Base-by-base conservation (phyloP, 2,113 vertebrate species). In the Calcarius ornatus region DNA sequence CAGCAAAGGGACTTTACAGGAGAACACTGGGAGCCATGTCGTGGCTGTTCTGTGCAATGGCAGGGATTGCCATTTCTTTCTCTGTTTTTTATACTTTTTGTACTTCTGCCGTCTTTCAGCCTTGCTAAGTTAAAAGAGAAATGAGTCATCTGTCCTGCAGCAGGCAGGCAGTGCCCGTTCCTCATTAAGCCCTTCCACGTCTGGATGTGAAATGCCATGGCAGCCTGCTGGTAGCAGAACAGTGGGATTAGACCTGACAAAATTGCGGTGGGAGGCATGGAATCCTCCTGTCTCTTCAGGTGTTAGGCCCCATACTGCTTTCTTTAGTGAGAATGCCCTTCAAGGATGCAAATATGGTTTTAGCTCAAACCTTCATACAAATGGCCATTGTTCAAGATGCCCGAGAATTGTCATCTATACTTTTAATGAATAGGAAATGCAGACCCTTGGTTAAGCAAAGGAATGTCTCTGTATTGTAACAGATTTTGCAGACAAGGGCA, bases 291-390 rank as follows among this genome's bases (percentile, higher is more conserved):
- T 94, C 96, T 94, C 94, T 91, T 87, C 87, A 93, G 95, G 92
- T 81, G 93, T n/a, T 81, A 95, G 95, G 73, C 94, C 95, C 93
- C 96, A 95, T 95, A 83, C 93, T 0, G 94, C 76, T 96, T 50
- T 35, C 5, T 90, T 92, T 88, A 45, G 66, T 33, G 16, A 76
- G 54, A 78, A 94, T 95, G 93, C 88, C 95, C 96, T 97, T 97
- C 95, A 95, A 94, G 96, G 93, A 97, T 95, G 96, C 95, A 97
- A 97, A 96, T 97, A 71, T 0, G 2, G 20, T 50, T 81, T 86
- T 40, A 91, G 54, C 79, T 79, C 12, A 38, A 83, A 76, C 57
- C 47, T 95, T 65, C 57, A 5, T 64, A 88, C 91, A 95, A 94
- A 91, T 37, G 59, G 30, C 83, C 54, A 81, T 82, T 94, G 93